Conservation (phyloP, 2,797 vertebrate genomes). For the Fistularia tabacaria region DNA sequence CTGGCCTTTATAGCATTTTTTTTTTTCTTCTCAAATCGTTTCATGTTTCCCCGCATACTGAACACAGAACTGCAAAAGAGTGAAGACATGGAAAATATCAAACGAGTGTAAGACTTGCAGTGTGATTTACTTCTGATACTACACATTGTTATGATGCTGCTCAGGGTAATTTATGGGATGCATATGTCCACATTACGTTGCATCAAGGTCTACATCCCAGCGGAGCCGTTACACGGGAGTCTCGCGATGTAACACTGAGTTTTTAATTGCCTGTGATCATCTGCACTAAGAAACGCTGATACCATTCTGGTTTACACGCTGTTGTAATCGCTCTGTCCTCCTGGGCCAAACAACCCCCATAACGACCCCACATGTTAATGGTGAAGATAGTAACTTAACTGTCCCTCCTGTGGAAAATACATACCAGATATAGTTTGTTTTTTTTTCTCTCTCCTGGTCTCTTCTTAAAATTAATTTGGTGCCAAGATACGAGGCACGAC, state of each 20-base stretch:
- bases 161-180: slow-evolving; percentile 30
- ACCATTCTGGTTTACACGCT: slow-evolving; percentile 39
- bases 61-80: not conserved
- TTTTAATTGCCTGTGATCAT: slow-evolving; percentile 59
- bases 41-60: not conserved
- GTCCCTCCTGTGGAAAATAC: slow-evolving; percentile 20
- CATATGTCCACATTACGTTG: slow-evolving; percentile 21
- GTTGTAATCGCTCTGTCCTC: slow-evolving; percentile 32
- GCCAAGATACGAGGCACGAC: slow-evolving; percentile 27
- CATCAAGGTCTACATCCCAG: slow-evolving; percentile 38
- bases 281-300: slow-evolving; percentile 34
- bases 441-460: slow-evolving; percentile 2
- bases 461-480: slow-evolving; percentile 12
- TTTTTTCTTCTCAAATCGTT: not conserved
- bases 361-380: slow-evolving; percentile 36
- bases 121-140: slow-evolving; percentile 2
- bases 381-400: slow-evolving; percentile 21
- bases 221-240: slow-evolving; percentile 47
- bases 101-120: not conserved
- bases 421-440: slow-evolving; percentile 19
- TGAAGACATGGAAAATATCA: not conserved
- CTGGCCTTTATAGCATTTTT: not conserved
- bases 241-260: slow-evolving; percentile 39
- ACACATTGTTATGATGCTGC: not conserved
- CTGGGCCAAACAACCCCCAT: slow-evolving; percentile 23